A percentile compares a stretch with the other conserved stretches of the same genome.
Conservation (phyloP, 2,113 vertebrate species). For the Callorhinus ursinus region DNA sequence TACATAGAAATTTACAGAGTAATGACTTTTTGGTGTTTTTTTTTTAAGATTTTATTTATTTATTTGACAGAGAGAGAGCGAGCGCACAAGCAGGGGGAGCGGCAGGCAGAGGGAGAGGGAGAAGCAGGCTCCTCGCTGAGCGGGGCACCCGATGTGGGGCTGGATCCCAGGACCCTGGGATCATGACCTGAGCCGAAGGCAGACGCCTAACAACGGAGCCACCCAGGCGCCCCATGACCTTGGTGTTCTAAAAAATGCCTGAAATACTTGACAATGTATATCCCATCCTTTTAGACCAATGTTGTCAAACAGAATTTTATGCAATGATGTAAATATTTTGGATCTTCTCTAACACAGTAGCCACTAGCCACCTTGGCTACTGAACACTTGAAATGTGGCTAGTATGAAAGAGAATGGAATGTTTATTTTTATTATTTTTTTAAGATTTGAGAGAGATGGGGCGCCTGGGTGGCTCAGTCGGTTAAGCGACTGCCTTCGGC, state of each 20-base stretch:
- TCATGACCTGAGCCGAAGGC: no score
- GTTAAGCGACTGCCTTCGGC: no score
- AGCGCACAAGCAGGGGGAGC: no score
- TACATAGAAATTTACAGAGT: not conserved
- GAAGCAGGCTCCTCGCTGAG: no score
- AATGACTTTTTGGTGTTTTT: not conserved
- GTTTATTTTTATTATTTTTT: not conserved
- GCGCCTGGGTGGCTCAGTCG: no score
- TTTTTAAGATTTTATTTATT: no score
- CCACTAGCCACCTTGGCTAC: not conserved
- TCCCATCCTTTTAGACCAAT: not conserved
- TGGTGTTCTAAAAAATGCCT: conserved; percentile 7
- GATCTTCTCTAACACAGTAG: not conserved
- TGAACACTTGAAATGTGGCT: not conserved
- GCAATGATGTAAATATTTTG: not conserved
- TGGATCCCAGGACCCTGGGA: no score
- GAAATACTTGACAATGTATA: not conserved
- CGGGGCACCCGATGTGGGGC: no score
- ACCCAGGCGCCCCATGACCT: not conserved
- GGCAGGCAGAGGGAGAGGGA: no score
- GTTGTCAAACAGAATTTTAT: not conserved
- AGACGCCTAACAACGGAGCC: no score
- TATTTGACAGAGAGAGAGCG: no score
- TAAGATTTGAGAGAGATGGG: no score
- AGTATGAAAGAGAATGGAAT: not conserved